Evolutionary conservation across 2,888 invertebrate genomes (phyloP), one percentile per base, ranked within the genome.

Genomic region (Yponomeuta malinellus): DNA sequence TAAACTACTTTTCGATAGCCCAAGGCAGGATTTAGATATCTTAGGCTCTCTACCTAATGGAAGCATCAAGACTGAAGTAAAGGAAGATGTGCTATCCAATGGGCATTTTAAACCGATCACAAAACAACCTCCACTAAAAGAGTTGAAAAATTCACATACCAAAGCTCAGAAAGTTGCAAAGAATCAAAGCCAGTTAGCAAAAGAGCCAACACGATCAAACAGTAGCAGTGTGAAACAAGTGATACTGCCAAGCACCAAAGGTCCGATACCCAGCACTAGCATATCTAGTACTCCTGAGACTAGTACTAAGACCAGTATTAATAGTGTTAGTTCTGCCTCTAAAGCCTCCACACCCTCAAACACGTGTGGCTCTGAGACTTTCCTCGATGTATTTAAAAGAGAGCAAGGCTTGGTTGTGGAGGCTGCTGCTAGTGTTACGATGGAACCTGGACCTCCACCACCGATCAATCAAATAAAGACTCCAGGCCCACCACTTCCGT

Each of bases 321-420:
- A 80, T 85, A 89, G 83, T 79, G 76, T 78, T 83, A 88, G 81
- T 79, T 76, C 79, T 70, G 86, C 77, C 77, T 83, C 78, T 80
- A 76, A 59, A 12, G 2, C 73, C 10, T 10, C 33, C 29, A 9
- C 66, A 52, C 10, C 29, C 31, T 43, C 64, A 48, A 70, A 70
- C 8, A 43, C 15, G 10, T 71, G 78, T 48, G 71, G 77, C 37
- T 73, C 78, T 52, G 89, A 90, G 77, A 91, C 90, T 10, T 92
- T 90, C 81, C 78, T 92, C 74, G 92, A 92, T 88, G 92, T 92
- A 65, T 92, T 90, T 74, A 91, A 91, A 74, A 84, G 91, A 78
- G 92, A 91, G 75, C 91, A 91, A 76, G 88, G 89, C 48, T 76
- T 87, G 71, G 79, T 83, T 72, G 84, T 83, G 2, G 43, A 78